These are phyloP conservation scores for Plusia festucae DNA, from an alignment of 2,888 invertebrate genomes.

Conservation along the genomic window DNA sequence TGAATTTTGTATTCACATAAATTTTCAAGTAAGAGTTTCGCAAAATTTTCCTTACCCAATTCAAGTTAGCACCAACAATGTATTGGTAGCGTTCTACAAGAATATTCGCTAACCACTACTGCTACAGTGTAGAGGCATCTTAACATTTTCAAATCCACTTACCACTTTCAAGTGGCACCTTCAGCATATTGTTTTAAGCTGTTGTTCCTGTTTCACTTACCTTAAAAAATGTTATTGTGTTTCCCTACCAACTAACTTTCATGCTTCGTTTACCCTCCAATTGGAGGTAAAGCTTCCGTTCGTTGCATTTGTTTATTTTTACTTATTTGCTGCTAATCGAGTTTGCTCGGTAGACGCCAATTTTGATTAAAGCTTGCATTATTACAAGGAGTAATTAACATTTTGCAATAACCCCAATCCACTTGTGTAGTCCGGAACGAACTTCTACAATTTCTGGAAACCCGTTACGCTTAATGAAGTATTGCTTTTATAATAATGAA, in stretches of 20 bases:
- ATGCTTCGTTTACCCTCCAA: constrained; percentile 70
- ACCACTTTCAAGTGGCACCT: constrained; percentile 78
- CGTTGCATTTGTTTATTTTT: constrained; percentile 65
- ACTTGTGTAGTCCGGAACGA: constrained; percentile 27
- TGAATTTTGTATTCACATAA: not conserved
- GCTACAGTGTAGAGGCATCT: constrained; percentile 41
- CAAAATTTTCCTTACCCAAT: not conserved
- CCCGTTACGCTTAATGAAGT: constrained; percentile 40
- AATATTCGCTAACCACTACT: constrained; percentile 31
- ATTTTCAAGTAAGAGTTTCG: not conserved
- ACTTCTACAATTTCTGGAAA: constrained; percentile 36
- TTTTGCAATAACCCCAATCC: constrained; percentile 41
- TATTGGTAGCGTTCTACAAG: constrained; percentile 22
- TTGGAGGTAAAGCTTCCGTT: constrained; percentile 52
- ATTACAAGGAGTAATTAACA: constrained; percentile 54
- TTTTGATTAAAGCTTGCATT: constrained; percentile 62
- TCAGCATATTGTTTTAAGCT: constrained; percentile 74
- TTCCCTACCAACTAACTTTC: constrained; percentile 67
- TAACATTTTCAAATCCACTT: constrained; percentile 80
- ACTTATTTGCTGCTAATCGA: constrained; percentile 63
- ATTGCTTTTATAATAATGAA: constrained; percentile 39
- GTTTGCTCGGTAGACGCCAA: constrained; percentile 52
- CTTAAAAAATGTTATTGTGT: constrained; percentile 78
- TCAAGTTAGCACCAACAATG: not conserved
- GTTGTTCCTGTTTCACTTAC: constrained; percentile 71